phyloP scores from a whole-genome alignment of 53 echinoderm and acorn worm genomes.

The Mesocentrotus franciscanus region DNA sequence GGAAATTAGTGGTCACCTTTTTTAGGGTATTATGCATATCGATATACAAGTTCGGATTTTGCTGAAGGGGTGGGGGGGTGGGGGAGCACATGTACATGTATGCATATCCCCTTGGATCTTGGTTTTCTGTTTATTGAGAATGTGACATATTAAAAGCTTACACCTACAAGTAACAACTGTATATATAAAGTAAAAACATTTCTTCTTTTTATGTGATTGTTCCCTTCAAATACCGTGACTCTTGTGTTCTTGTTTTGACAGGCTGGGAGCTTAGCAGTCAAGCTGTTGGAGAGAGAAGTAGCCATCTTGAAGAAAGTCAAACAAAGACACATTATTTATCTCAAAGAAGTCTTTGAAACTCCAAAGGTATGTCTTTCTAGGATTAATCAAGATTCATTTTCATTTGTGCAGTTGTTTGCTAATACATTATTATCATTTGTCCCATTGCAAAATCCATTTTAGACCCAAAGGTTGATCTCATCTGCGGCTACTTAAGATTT shows the following conservation, averaged over 20 bases:
- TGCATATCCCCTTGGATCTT: too few species aligned
- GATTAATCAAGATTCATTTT: neutral
- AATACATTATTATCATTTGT: neutral
- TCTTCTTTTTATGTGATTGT: neutral
- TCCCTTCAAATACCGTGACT: neutral
- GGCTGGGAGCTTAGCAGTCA: slow-evolving; percentile 98
- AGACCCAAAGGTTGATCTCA: too few species aligned
- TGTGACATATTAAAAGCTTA: too few species aligned
- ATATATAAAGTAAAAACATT: neutral
- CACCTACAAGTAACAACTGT: too few species aligned
- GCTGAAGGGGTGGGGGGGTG: too few species aligned
- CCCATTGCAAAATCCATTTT: neutral
- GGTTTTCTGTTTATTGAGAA: too few species aligned
- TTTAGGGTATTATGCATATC: too few species aligned
- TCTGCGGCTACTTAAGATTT: too few species aligned
- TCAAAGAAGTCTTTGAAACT: slow-evolving; percentile 97
- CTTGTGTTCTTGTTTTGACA: neutral
- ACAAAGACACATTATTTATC: slow-evolving; percentile 90
- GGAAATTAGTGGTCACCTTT: too few species aligned
- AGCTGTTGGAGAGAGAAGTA: slow-evolving; percentile 92
- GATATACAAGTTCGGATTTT: too few species aligned
- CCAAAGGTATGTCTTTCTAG: slow-evolving; percentile 76
- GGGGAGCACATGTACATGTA: too few species aligned
- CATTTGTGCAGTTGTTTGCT: neutral
- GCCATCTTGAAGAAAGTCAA: slow-evolving; percentile 93